Conservation (phyloP, 2,797 vertebrate species). For the Arremon aurantiirostris region DNA sequence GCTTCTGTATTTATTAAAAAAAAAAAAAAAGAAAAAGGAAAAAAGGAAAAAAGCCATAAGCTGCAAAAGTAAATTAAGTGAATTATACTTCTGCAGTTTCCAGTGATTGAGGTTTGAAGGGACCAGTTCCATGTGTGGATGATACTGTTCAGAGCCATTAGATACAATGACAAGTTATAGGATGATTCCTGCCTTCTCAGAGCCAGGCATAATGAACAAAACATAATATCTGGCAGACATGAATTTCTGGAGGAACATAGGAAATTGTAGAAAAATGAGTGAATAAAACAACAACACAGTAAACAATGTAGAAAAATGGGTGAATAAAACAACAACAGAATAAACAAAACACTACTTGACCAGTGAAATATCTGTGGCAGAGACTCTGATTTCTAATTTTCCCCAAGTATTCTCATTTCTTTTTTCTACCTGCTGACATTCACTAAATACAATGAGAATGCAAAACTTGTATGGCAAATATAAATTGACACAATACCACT, state of each 20-base stretch:
- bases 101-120: not conserved
- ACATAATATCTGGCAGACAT: not conserved
- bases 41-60: not conserved
- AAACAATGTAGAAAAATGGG: not conserved
- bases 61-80: not conserved
- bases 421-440: not conserved
- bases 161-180: not conserved
- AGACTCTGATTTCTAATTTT: constrained; percentile 29
- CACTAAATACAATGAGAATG: constrained; percentile 1
- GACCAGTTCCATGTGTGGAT: not conserved
- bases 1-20: not conserved
- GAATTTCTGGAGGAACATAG: not conserved
- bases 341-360: not conserved
- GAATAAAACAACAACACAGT: not conserved
- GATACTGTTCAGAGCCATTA: not conserved
- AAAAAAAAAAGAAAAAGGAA: too few relatives aligned
- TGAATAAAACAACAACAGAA: not conserved
- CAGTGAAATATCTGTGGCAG: constrained; percentile 18
- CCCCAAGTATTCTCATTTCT: constrained; percentile 25
- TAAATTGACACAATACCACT: not conserved
- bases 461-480: not conserved
- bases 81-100: not conserved
- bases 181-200: not conserved
- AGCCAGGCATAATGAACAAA: not conserved
- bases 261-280: not conserved